These are phyloP conservation scores for Prostheceraeus crozeri DNA, from an alignment of 2,888 invertebrate species.

Conservation along the genomic window DNA sequence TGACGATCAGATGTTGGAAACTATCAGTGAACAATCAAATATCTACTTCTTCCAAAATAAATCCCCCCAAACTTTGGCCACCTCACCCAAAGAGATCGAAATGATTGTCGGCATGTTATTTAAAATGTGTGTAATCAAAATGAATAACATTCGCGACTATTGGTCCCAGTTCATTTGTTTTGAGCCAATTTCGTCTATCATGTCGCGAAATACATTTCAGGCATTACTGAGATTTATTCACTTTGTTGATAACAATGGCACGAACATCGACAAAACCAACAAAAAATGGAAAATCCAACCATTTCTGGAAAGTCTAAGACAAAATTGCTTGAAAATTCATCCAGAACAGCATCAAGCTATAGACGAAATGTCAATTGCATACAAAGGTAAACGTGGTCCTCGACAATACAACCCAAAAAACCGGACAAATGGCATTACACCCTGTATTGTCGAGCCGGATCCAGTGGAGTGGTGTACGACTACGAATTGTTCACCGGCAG, in stretches of 20 bases:
- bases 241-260: constrained; percentile 39
- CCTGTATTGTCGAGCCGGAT: constrained; percentile 30
- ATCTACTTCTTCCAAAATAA: constrained; percentile 18
- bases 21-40: constrained; percentile 18
- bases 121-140: constrained; percentile 37
- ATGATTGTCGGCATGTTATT: constrained; percentile 36
- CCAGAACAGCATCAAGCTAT: constrained; percentile 36
- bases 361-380: constrained; percentile 39
- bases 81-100: constrained; percentile 33
- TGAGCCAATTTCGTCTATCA: constrained; percentile 19
- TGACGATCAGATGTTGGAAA: constrained; percentile 19
- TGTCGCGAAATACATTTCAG: constrained; percentile 35
- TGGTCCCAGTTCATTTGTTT: not conserved
- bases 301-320: constrained; percentile 36
- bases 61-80: constrained; percentile 26
- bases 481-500: constrained; percentile 36
- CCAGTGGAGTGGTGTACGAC: constrained; percentile 37
- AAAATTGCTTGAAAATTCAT: constrained; percentile 33
- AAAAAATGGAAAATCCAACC: constrained; percentile 40
- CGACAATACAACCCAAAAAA: constrained; percentile 40
- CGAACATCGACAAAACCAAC: constrained; percentile 23
- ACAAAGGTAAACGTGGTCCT: constrained; percentile 36
- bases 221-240: constrained; percentile 38
- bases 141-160: constrained; percentile 13
- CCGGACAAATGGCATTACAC: constrained; percentile 40